phyloP scores from a whole-genome alignment of 2,888 invertebrate species.

The Cantharis rustica region DNA sequence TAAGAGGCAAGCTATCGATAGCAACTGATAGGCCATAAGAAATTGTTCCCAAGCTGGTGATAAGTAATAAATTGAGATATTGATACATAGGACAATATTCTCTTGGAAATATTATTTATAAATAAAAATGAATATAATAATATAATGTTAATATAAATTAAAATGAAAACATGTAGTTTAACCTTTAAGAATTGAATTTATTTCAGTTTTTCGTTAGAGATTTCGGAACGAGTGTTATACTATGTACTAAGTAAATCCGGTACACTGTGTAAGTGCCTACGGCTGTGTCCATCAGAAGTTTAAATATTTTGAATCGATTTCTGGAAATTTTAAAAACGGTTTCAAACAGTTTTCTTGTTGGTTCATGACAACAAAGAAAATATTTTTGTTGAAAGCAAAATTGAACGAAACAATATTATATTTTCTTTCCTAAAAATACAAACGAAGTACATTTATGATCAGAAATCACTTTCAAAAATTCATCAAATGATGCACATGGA shows the following conservation, averaged over 20 bases:
- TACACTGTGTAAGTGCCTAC: no score
- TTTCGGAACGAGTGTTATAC: neutral
- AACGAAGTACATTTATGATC: neutral
- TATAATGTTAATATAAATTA: no score
- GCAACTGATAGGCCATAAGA: neutral
- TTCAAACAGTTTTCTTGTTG: neutral
- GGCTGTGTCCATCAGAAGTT: neutral
- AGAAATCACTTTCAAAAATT: neutral
- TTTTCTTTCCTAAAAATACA: neutral
- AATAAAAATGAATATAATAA: no score
- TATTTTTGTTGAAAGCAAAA: neutral
- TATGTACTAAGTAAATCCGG: no score
- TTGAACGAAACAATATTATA: neutral
- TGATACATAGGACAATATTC: neutral
- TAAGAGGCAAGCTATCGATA: neutral
- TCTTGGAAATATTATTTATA: no score
- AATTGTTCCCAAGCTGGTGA: neutral
- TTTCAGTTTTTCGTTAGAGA: neutral
- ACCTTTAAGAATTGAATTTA: neutral
- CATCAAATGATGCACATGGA: neutral
- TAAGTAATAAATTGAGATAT: neutral
- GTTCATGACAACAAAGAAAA: neutral
- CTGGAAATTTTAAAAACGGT: neutral
- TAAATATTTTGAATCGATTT: neutral
- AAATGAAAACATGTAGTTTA: neutral